phyloP scores from a whole-genome alignment of 2,797 vertebrate species.

The Gymnothorax javanicus region DNA sequence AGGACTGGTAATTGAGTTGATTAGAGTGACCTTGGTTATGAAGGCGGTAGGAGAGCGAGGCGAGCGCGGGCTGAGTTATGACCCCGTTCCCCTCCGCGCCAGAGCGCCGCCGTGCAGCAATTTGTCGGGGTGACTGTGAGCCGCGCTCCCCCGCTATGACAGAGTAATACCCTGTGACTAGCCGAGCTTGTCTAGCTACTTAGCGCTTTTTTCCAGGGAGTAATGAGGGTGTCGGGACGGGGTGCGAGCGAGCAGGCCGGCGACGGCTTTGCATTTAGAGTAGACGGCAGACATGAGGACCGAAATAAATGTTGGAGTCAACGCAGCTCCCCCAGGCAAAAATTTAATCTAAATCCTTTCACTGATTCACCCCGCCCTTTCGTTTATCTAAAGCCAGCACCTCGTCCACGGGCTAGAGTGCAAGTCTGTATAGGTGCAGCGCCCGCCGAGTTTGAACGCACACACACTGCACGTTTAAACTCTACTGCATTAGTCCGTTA shows the following conservation, averaged over 20 bases:
- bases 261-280: conserved; percentile 59
- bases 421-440: neutral
- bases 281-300: conserved; percentile 38
- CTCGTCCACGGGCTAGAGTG: neutral
- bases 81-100: conserved; percentile 68
- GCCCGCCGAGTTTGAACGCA: conserved; percentile 24
- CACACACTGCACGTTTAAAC: conserved; percentile 30
- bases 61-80: conserved; percentile 88
- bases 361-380: conserved; percentile 35
- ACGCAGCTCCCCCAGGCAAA: conserved; percentile 37
- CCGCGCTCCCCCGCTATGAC: conserved; percentile 70
- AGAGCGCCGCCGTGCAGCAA: conserved; percentile 67
- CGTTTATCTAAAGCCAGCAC: conserved; percentile 40
- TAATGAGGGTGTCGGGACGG: conserved; percentile 56
- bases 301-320: conserved; percentile 34
- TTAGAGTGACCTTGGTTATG: conserved; percentile 98
- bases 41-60: conserved; percentile 82
- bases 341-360: conserved; percentile 41
- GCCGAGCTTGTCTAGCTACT: conserved; percentile 72
- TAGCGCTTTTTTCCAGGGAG: conserved; percentile 58
- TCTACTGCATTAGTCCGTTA: conserved; percentile 30
- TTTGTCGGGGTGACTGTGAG: conserved; percentile 77
- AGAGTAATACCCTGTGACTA: conserved; percentile 75
- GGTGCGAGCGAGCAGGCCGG: conserved; percentile 25
- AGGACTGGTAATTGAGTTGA: conserved; percentile 97